Evolutionary conservation across 2,113 vertebrate genomes (phyloP).

Genomic region (Epinephelus cyanopodus): DNA sequence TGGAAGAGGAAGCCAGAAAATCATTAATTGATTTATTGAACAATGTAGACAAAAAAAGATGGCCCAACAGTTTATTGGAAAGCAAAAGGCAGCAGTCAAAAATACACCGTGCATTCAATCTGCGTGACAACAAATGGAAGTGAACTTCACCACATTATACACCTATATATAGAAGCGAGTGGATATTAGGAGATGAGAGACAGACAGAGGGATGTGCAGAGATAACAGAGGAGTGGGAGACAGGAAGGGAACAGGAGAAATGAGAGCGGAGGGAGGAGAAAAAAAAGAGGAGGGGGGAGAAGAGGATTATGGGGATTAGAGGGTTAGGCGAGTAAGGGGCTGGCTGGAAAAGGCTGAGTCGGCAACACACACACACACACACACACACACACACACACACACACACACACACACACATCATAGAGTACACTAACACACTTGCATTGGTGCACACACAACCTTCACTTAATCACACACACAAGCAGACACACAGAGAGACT

Average conservation of each 20-base stretch:
- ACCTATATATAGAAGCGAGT: slow-evolving; percentile 20
- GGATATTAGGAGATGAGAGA: slow-evolving; percentile 17
- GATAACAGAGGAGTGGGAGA: slow-evolving; percentile 45
- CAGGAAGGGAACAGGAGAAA: slow-evolving; percentile 38
- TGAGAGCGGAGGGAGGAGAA: slow-evolving; percentile 33
- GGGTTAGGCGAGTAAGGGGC: slow-evolving; percentile 63
- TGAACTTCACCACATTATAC: slow-evolving; percentile 20
- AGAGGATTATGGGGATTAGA: slow-evolving; percentile 74
- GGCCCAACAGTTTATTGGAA: not conserved
- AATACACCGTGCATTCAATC: slow-evolving; percentile 36
- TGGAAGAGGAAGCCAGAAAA: slow-evolving; percentile 59
- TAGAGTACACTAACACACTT: slow-evolving; percentile 17
- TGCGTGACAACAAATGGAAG: slow-evolving; percentile 38
- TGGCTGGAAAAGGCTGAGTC: slow-evolving; percentile 77
- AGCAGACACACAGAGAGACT: not conserved
- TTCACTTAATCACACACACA: slow-evolving; percentile 27
- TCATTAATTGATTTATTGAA: not conserved
- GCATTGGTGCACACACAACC: slow-evolving; percentile 38
- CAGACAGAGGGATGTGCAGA: slow-evolving; percentile 31
- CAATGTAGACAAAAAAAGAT: not conserved
- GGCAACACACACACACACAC: slow-evolving; percentile 52
- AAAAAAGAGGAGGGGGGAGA: slow-evolving; percentile 25
- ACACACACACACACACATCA: not conserved
- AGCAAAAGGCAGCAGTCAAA: not conserved
- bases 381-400: slow-evolving; percentile 28